A percentile compares a stretch with the other conserved stretches of the same genome.
phyloP scores from a whole-genome alignment of 1,140 invertebrate genomes.

The Solenopsis fugax region DNA sequence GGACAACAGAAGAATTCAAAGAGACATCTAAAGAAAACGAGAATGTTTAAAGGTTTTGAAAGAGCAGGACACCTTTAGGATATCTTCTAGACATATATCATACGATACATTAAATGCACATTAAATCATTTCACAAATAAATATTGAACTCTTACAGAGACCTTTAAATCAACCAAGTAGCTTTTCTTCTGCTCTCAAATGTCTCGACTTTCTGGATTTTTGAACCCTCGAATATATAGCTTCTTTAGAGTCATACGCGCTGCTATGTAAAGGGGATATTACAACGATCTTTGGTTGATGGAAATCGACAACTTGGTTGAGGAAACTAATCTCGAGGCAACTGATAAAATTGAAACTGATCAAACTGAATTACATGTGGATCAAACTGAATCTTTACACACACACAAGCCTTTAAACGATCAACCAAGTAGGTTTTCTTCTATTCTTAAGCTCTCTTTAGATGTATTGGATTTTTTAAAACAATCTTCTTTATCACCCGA shows the following conservation, averaged over 20 bases:
- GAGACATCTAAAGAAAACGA: neutral
- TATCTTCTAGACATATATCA: neutral
- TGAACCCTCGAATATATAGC: conserved; percentile 62
- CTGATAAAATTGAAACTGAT: conserved; percentile 65
- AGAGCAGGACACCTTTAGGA: neutral
- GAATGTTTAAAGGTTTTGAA: neutral
- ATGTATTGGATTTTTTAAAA: conserved; percentile 46
- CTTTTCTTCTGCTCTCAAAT: conserved; percentile 52
- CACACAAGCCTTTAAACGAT: conserved; percentile 65
- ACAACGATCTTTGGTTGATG: conserved; percentile 64
- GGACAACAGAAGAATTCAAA: conserved; percentile 1
- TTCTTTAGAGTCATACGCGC: conserved; percentile 63
- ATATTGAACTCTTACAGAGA: conserved; percentile 13
- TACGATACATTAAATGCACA: neutral
- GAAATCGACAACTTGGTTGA: conserved; percentile 64
- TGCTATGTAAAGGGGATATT: conserved; percentile 65
- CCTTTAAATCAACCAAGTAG: conserved; percentile 61
- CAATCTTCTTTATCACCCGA: conserved; percentile 43
- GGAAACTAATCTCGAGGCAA: conserved; percentile 59
- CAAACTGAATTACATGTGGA: conserved; percentile 65
- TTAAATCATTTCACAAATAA: neutral
- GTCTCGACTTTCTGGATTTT: conserved; percentile 53
- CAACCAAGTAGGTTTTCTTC: conserved; percentile 64
- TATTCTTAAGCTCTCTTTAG: conserved; percentile 57
- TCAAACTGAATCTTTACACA: conserved; percentile 63